Evolutionary conservation across 2,888 invertebrate species (phyloP).

Genomic region (Lithophane socia): DNA sequence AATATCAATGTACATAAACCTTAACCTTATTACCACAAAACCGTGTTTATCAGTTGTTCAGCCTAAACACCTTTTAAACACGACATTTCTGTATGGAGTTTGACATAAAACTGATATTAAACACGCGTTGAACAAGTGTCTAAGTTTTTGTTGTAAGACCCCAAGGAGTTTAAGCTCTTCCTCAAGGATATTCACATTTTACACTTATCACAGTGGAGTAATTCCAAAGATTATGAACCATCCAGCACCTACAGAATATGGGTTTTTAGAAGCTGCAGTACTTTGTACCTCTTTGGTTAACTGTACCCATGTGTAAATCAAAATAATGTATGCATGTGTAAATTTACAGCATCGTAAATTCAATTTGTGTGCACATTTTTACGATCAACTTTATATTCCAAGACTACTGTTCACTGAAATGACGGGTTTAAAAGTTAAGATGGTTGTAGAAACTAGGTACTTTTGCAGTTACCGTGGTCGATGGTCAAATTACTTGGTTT

Average conservation of each 20-base stretch:
- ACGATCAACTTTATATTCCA: conserved; percentile 20
- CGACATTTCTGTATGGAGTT: too few species aligned
- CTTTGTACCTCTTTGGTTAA: not conserved
- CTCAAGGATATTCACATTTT: not conserved
- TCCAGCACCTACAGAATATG: not conserved
- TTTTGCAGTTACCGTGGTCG: not conserved
- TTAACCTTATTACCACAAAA: too few species aligned
- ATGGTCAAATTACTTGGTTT: not conserved
- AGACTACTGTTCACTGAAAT: conserved; percentile 16
- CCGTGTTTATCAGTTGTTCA: too few species aligned
- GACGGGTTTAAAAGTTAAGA: not conserved
- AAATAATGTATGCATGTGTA: not conserved
- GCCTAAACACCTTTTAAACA: too few species aligned
- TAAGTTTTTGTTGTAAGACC: too few species aligned
- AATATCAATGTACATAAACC: too few species aligned
- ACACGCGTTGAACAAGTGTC: too few species aligned
- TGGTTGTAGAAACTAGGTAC: not conserved
- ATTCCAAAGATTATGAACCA: too few species aligned
- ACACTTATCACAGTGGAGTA: not conserved
- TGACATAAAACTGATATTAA: too few species aligned
- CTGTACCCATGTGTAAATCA: not conserved
- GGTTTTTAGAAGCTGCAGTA: not conserved
- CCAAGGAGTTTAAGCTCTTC: too few species aligned
- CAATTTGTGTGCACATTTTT: conserved; percentile 7
- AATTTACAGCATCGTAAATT: conserved; percentile 29